These are phyloP conservation scores for Sminthurinus aureus DNA, from an alignment of 2,888 invertebrate genomes.

Conservation along the genomic window DNA sequence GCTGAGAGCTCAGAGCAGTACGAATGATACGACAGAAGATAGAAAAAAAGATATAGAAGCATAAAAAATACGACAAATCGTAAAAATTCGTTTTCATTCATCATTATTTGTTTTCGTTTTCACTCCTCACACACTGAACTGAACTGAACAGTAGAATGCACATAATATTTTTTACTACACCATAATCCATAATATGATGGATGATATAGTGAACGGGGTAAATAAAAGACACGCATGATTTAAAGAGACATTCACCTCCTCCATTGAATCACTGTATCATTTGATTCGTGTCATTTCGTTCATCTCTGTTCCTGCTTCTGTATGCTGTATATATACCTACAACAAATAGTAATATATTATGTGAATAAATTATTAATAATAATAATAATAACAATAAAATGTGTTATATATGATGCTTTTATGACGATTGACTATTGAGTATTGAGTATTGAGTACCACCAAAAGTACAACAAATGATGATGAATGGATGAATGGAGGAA, in stretches of 20 bases:
- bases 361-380: background rate
- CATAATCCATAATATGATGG: too few relatives aligned
- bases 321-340: background rate
- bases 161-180: too few relatives aligned
- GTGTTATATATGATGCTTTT: background rate
- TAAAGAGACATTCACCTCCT: slow-evolving; percentile 25
- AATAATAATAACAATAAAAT: background rate
- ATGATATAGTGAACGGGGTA: background rate
- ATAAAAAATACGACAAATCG: background rate
- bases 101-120: background rate
- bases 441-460: background rate
- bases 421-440: background rate
- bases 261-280: slow-evolving; percentile 13
- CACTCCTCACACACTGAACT: background rate
- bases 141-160: too few relatives aligned
- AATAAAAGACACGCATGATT: slow-evolving; percentile 28
- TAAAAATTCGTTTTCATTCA: background rate
- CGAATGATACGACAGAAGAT: too few relatives aligned
- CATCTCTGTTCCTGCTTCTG: background rate
- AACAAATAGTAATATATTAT: background rate
- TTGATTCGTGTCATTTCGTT: background rate
- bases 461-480: background rate
- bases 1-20: background rate
- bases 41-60: background rate
- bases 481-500: background rate